Conservation (phyloP, 2,888 invertebrate species). For the Ecdyonurus torrentis region DNA sequence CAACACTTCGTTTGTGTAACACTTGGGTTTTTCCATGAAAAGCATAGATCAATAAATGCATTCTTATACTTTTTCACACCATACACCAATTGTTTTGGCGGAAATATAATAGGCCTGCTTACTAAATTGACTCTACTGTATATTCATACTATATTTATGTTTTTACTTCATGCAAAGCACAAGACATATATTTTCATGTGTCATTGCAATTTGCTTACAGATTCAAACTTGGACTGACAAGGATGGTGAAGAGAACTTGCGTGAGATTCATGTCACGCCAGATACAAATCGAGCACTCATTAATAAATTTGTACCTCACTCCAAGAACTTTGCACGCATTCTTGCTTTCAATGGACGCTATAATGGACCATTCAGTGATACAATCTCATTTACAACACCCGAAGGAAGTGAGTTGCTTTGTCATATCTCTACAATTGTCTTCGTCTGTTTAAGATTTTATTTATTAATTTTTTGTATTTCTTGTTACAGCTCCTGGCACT, state of each 20-base stretch:
- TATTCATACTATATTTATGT: neutral
- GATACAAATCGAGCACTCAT: conserved; percentile 57
- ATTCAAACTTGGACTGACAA: conserved; percentile 87
- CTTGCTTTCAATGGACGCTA: conserved; percentile 79
- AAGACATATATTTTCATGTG: neutral
- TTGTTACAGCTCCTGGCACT: conserved; percentile 51
- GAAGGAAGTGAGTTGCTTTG: conserved; percentile 60
- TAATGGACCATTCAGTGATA: conserved; percentile 78
- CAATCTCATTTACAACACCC: conserved; percentile 68
- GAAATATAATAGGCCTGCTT: too few relatives aligned
- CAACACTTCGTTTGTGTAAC: too few relatives aligned
- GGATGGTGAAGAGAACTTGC: conserved; percentile 47
- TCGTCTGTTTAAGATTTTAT: neutral
- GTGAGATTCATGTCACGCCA: conserved; percentile 57
- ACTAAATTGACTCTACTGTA: neutral
- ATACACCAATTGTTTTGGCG: too few relatives aligned
- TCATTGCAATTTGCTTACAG: conserved; percentile 22
- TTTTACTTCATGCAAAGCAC: neutral
- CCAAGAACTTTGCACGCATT: conserved; percentile 75
- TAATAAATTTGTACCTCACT: conserved; percentile 61
- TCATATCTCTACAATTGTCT: too few relatives aligned
- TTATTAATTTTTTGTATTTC: neutral
- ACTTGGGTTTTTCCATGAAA: too few relatives aligned
- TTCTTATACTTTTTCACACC: too few relatives aligned
- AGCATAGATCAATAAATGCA: too few relatives aligned